Evolutionary conservation across 1,140 invertebrate genomes (phyloP).

Genomic region (Drosophila teissieri): DNA sequence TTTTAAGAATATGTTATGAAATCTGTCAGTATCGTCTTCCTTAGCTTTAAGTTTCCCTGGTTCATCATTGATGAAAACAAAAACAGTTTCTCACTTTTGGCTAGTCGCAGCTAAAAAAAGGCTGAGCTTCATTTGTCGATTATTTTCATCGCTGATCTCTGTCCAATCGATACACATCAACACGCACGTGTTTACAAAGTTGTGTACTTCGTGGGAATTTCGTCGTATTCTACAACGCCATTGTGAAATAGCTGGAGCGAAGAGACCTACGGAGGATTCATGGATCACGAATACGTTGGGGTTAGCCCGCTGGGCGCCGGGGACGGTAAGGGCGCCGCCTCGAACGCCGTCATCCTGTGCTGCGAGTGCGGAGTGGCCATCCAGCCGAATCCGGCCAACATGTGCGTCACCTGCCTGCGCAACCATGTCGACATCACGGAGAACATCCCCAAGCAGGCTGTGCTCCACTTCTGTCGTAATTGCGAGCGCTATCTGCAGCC

Average conservation of each 20-base stretch:
- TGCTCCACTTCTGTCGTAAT: slow-evolving; percentile 94
- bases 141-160: not conserved
- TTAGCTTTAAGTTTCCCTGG: too few relatives aligned
- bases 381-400: slow-evolving; percentile 98
- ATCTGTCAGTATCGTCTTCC: too few relatives aligned
- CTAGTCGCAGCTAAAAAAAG: not conserved
- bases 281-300: slow-evolving; percentile 58
- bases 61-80: too few relatives aligned
- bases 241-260: slow-evolving; percentile 16
- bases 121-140: not conserved
- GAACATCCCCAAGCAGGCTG: slow-evolving; percentile 97
- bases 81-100: not conserved
- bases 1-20: too few relatives aligned
- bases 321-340: slow-evolving; percentile 13
- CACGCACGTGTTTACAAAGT: slow-evolving; percentile 62
- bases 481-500: slow-evolving; percentile 98
- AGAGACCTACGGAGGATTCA: slow-evolving; percentile 2
- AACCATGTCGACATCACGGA: slow-evolving; percentile 97
- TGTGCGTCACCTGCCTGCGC: slow-evolving; percentile 97
- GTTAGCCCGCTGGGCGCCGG: slow-evolving; percentile 41
- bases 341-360: slow-evolving; percentile 85
- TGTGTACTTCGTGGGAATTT: slow-evolving; percentile 21
- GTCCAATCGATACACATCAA: not conserved
- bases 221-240: slow-evolving; percentile 2
- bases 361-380: slow-evolving; percentile 93